phyloP scores from a whole-genome alignment of 1,140 invertebrate genomes.

The Psix sp. region DNA sequence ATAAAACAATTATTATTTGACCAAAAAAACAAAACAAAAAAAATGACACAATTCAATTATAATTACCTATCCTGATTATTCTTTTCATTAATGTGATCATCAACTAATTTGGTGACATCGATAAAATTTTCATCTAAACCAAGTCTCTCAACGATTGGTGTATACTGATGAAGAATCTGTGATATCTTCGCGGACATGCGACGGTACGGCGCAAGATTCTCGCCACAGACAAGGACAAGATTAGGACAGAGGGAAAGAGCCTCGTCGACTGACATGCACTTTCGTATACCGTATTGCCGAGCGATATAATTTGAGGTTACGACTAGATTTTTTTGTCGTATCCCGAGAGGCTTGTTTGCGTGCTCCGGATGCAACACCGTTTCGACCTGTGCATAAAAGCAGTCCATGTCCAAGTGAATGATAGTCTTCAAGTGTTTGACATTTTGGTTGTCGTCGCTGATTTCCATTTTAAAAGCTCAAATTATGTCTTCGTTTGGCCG shows the following conservation, averaged over 20 bases:
- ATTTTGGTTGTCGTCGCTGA: conserved; percentile 61
- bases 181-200: conserved; percentile 84
- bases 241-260: conserved; percentile 83
- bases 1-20: too few species aligned
- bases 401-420: conserved; percentile 87
- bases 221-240: conserved; percentile 84
- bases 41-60: not conserved
- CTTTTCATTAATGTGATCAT: conserved; percentile 66
- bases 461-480: conserved; percentile 68
- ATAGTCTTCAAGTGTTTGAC: conserved; percentile 80
- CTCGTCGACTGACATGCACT: conserved; percentile 84
- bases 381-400: conserved; percentile 91
- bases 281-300: conserved; percentile 82
- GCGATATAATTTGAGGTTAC: conserved; percentile 89
- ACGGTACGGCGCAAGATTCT: conserved; percentile 86
- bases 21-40: too few species aligned
- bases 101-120: conserved; percentile 84
- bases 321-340: conserved; percentile 88
- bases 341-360: conserved; percentile 82
- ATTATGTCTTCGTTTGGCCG: too few species aligned
- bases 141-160: conserved; percentile 83
- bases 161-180: conserved; percentile 82
- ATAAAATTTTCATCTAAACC: conserved; percentile 89
- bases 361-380: conserved; percentile 83
- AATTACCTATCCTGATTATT: conserved; percentile 5